Evolutionary conservation across 2,113 vertebrate species (phyloP), one percentile per base, ranked within the genome.

Genomic region (Otolemur garnettii): DNA sequence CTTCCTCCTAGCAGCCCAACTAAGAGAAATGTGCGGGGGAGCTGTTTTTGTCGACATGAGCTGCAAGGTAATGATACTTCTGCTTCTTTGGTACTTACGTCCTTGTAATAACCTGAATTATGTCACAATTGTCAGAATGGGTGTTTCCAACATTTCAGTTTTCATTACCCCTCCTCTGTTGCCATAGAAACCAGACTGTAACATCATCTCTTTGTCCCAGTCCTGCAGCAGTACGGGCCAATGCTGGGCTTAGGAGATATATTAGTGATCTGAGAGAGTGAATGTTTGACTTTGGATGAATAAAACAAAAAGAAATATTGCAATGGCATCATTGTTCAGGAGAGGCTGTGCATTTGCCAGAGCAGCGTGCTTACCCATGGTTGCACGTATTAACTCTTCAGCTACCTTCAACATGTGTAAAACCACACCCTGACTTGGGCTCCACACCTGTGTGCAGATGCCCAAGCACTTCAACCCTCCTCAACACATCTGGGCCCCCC

Each of bases 101-200:
- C 96, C 96, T 97, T 30, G 85, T 98, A 97, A 55, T 89, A 90
- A 81, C 18, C 93, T 94, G 94, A 95, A 62, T 66, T 87, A 95
- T 98, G 97, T 97, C 98, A 97, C 60, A 77, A 96, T 85, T 97
- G 96, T 98, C 95, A 98, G 97, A 98, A 97, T 92, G 97, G 95
- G 97, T 98, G 98, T 98, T 98, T 92, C 98, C 96, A 98, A 98
- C 97, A 98, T 98, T 98, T 98, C 97, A 97, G 98, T 97, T 97
- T 98, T 98, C 98, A 85, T 98, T 98, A 98, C 98, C 98, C 98
- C 98, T 98, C 98, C 99, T 99, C 98, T 97, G 99, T 99, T 99
- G 99, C 99, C 99, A 99, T 99, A 98, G 99, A 98, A 99, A 99
- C 99, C 99, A 98, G 99, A 98, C 98, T 98, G 98, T 99, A 99